phyloP scores from a whole-genome alignment of 2,888 invertebrate genomes.

The Zygogramma bicolorata region DNA sequence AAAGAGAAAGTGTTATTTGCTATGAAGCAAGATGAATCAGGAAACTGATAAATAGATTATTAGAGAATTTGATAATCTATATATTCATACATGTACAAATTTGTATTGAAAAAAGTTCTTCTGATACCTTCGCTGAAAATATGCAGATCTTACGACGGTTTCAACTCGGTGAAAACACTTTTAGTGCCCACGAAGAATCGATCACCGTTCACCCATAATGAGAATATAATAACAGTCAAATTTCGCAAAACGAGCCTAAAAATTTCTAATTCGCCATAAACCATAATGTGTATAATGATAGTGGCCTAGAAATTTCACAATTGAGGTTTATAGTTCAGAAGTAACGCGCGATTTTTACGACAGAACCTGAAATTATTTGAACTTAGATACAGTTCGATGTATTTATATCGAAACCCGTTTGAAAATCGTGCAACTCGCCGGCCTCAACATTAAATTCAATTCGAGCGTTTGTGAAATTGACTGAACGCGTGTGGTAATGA shows the following conservation, averaged over 20 bases:
- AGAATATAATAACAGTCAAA: constrained; percentile 2
- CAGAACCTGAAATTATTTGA: constrained; percentile 37
- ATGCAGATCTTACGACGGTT: no score
- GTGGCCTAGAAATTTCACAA: constrained; percentile 46
- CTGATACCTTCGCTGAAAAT: no score
- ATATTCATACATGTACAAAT: no score
- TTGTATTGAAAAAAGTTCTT: no score
- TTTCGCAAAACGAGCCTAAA: constrained; percentile 11
- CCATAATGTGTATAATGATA: constrained; percentile 34
- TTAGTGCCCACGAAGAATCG: no score
- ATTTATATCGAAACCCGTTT: constrained; percentile 29
- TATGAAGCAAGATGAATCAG: no score
- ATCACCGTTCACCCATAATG: not conserved
- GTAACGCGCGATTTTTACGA: constrained; percentile 32
- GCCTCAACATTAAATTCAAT: constrained; percentile 48
- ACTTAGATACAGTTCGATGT: constrained; percentile 30
- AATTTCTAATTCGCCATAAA: constrained; percentile 35
- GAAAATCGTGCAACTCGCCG: constrained; percentile 38
- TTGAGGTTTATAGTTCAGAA: constrained; percentile 50
- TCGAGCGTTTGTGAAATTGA: constrained; percentile 44
- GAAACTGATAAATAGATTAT: no score
- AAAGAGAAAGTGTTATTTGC: no score
- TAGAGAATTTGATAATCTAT: no score
- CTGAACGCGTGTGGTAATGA: constrained; percentile 27
- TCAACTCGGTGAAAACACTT: no score